These are phyloP conservation scores for Ormyrus pomaceus DNA, from an alignment of 2,888 invertebrate species.

Conservation along the genomic window DNA sequence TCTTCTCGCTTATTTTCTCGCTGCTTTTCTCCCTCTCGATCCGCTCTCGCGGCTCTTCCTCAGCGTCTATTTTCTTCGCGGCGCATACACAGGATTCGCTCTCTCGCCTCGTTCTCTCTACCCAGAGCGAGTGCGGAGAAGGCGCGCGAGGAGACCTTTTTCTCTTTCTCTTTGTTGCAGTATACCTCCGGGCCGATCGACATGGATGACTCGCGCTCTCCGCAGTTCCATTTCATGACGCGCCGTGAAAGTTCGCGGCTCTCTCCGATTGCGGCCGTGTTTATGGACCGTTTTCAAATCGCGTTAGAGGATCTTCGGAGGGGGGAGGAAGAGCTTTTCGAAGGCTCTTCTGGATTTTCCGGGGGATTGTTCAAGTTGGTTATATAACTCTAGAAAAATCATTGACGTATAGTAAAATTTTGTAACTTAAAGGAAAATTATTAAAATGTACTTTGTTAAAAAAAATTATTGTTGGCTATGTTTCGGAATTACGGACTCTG, in stretches of 20 bases:
- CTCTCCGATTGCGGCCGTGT: background rate
- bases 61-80: slow-evolving; percentile 25
- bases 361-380: too few relatives aligned
- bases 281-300: background rate
- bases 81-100: slow-evolving; percentile 17
- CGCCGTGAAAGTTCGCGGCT: background rate
- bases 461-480: too few relatives aligned
- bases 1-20: slow-evolving; percentile 9
- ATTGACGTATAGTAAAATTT: too few relatives aligned
- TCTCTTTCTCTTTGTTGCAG: slow-evolving; percentile 21
- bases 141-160: background rate
- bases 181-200: background rate
- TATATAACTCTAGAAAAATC: too few relatives aligned
- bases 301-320: slow-evolving; percentile 1
- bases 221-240: slow-evolving; percentile 19
- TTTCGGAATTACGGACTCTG: too few relatives aligned
- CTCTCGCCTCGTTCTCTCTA: slow-evolving; percentile 30
- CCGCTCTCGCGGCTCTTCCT: background rate
- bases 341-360: too few relatives aligned
- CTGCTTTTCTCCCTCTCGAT: slow-evolving; percentile 17
- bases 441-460: too few relatives aligned
- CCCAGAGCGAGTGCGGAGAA: background rate
- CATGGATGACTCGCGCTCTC: background rate
- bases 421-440: too few relatives aligned
- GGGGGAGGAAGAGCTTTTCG: background rate